phyloP scores from a whole-genome alignment of 1,140 invertebrate species.

The Zaprionus inermis region DNA sequence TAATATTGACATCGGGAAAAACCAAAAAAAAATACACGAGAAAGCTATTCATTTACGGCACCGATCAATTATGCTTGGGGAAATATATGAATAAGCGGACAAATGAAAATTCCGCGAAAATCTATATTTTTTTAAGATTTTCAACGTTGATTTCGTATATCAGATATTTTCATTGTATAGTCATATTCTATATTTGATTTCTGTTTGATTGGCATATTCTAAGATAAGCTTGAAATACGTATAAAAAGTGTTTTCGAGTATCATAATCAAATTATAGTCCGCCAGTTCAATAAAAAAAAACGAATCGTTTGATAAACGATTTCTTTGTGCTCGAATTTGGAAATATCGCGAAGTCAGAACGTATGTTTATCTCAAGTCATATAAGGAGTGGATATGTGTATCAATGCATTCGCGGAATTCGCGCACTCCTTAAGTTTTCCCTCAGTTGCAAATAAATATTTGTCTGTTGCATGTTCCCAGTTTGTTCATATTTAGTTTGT shows the following conservation, averaged over 20 bases:
- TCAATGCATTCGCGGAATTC: conserved; percentile 32
- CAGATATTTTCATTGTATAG: background rate
- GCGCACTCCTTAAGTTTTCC: conserved; percentile 21
- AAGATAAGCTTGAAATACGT: background rate
- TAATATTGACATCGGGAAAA: too few relatives aligned
- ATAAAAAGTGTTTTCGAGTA: background rate
- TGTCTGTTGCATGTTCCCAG: conserved; percentile 34
- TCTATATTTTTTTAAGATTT: background rate
- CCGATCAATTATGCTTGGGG: too few relatives aligned
- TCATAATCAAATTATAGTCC: background rate
- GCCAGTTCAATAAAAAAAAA: background rate
- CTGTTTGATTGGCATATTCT: background rate
- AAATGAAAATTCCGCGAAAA: too few relatives aligned
- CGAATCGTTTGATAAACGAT: background rate
- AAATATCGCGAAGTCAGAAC: background rate
- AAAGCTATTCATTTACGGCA: too few relatives aligned
- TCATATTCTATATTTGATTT: background rate
- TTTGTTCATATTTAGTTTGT: conserved; percentile 17
- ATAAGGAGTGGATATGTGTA: background rate
- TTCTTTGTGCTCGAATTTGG: conserved; percentile 6
- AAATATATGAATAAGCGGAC: too few relatives aligned
- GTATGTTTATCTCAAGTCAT: conserved; percentile 6
- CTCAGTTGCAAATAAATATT: conserved; percentile 52
- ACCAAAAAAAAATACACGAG: too few relatives aligned
- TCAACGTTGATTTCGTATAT: too few relatives aligned